These are phyloP conservation scores for Catocala sponsa DNA, from an alignment of 2,888 invertebrate species.

Conservation along the genomic window DNA sequence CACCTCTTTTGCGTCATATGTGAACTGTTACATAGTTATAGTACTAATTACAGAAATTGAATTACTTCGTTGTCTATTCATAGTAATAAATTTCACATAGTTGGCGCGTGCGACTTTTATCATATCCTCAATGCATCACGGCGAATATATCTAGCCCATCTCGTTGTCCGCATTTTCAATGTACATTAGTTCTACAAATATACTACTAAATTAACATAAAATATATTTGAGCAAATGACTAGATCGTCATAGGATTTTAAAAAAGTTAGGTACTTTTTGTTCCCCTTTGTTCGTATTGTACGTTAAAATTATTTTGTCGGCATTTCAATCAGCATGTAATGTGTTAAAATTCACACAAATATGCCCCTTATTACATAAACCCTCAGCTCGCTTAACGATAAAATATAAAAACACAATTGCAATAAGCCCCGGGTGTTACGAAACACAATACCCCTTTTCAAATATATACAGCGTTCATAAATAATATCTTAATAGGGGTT, in stretches of 20 bases:
- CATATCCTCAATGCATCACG: constrained; percentile 22
- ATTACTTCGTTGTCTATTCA: constrained; percentile 29
- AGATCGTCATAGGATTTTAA: neutral
- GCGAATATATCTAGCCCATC: constrained; percentile 4
- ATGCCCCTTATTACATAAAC: constrained; percentile 4
- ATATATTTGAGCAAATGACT: too few relatives aligned
- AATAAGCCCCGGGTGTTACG: constrained; percentile 21
- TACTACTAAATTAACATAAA: too few relatives aligned
- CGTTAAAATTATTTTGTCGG: constrained; percentile 18
- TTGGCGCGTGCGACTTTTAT: constrained; percentile 39
- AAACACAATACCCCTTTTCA: constrained; percentile 24
- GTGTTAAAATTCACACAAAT: constrained; percentile 19
- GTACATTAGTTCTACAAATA: too few relatives aligned
- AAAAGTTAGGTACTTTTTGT: neutral
- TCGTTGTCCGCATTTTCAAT: neutral
- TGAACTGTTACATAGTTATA: constrained; percentile 28
- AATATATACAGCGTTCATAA: constrained; percentile 8
- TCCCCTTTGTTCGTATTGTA: constrained; percentile 26
- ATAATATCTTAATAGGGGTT: constrained; percentile 18
- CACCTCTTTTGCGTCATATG: constrained; percentile 32
- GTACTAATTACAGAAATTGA: constrained; percentile 8
- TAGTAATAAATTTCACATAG: constrained; percentile 25
- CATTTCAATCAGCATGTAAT: constrained; percentile 7
- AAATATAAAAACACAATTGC: constrained; percentile 34
- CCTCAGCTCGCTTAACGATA: constrained; percentile 8